A percentile compares a stretch with the other conserved stretches of the same genome.
These are phyloP conservation scores for Alosa sapidissima DNA, from an alignment of 2,797 vertebrate species.

Conservation along the genomic window DNA sequence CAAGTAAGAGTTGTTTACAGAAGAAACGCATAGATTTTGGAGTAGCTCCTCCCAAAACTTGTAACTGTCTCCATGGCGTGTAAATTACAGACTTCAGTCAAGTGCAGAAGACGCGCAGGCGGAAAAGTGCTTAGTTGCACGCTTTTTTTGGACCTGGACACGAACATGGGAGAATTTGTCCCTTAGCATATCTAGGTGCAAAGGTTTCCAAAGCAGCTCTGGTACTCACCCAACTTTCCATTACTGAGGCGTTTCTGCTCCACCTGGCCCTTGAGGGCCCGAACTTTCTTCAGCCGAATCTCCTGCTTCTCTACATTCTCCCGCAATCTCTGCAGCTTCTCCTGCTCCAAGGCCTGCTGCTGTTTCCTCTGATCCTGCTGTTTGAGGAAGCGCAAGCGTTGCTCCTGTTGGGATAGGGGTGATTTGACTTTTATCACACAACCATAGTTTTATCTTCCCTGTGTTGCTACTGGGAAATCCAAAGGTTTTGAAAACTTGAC, in stretches of 20 bases:
- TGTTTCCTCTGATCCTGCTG: conserved; percentile 85
- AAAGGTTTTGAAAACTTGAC: no score
- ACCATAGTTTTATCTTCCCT: no score
- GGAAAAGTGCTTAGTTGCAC: no score
- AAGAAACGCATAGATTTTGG: no score
- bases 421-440: neutral
- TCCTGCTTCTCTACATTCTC: conserved; percentile 92
- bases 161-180: no score
- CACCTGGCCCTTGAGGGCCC: conserved; percentile 87
- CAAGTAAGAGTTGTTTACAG: no score
- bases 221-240: conserved; percentile 83
- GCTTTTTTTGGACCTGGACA: no score
- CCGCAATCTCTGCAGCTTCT: conserved; percentile 82
- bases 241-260: conserved; percentile 92
- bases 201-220: neutral
- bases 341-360: conserved; percentile 83
- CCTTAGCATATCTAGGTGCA: neutral
- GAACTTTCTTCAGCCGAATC: conserved; percentile 86
- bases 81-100: no score
- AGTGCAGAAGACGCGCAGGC: no score
- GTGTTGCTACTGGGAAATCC: no score
- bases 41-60: no score
- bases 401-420: conserved; percentile 80
- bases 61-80: no score
- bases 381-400: conserved; percentile 88